phyloP scores from a whole-genome alignment of 2,797 vertebrate species.

The Antennarius maculatus region DNA sequence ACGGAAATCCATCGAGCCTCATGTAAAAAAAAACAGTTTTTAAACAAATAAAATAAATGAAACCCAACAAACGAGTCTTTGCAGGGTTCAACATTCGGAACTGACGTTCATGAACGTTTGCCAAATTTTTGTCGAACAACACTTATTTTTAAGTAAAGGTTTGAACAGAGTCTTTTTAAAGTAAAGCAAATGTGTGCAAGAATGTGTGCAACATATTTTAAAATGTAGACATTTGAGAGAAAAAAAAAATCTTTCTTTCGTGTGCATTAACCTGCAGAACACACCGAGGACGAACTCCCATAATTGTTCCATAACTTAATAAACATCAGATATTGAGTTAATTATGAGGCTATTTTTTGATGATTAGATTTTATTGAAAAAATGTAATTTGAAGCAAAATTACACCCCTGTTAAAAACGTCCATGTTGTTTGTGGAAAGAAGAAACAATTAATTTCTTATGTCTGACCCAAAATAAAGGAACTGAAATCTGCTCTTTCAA shows the following conservation, averaged over 20 bases:
- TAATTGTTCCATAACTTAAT: not conserved
- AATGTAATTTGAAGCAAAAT: not conserved
- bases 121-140: not conserved
- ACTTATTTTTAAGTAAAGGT: not conserved
- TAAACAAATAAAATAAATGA: not conserved
- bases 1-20: not conserved
- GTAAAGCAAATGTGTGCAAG: not conserved
- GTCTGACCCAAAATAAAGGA: not conserved
- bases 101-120: not conserved
- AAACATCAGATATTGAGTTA: not conserved
- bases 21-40: slow-evolving; percentile 9
- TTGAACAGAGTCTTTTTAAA: not conserved
- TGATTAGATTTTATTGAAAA: not conserved
- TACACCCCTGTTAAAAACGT: not conserved
- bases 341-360: not conserved
- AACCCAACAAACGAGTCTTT: not conserved
- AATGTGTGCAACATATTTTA: not conserved
- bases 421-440: not conserved
- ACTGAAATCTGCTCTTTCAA: slow-evolving; percentile 3
- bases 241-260: not conserved
- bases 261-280: not conserved
- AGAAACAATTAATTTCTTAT: not conserved
- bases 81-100: not conserved
- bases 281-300: not conserved
- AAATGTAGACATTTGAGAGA: not conserved